Conservation (phyloP, 2,113 vertebrate species). For the Setophaga kirtlandii region DNA sequence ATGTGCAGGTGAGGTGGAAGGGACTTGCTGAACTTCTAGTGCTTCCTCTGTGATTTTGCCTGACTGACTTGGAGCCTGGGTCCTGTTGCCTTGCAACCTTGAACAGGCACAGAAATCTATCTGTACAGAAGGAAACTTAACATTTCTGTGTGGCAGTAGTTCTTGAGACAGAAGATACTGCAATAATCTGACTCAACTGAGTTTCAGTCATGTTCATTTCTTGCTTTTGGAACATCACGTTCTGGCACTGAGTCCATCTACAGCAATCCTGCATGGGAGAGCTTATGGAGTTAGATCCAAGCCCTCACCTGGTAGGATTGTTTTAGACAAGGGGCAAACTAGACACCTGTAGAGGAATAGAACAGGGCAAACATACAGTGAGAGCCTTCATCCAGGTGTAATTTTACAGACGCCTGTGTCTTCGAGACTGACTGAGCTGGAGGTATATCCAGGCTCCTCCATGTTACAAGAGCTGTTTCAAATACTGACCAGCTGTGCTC, state of each 20-base stretch:
- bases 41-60: background rate
- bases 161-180: background rate
- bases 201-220: background rate
- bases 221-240: background rate
- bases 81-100: background rate
- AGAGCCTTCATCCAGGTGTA: background rate
- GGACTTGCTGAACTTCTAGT: background rate
- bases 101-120: background rate
- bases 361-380: background rate
- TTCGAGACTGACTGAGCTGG: background rate
- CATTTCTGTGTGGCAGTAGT: background rate
- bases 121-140: background rate
- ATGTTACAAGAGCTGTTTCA: background rate
- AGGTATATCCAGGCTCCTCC: background rate
- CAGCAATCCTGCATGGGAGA: background rate
- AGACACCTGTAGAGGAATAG: background rate
- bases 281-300: background rate
- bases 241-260: background rate
- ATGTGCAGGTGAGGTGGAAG: rapidly evolving
- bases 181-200: background rate
- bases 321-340: background rate
- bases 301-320: background rate
- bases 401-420: background rate
- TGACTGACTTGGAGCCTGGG: background rate
- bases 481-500: background rate